A percentile compares a stretch with the other conserved stretches of the same genome.
Conservation (phyloP, 2,797 vertebrate genomes). For the Glossophaga mutica region DNA sequence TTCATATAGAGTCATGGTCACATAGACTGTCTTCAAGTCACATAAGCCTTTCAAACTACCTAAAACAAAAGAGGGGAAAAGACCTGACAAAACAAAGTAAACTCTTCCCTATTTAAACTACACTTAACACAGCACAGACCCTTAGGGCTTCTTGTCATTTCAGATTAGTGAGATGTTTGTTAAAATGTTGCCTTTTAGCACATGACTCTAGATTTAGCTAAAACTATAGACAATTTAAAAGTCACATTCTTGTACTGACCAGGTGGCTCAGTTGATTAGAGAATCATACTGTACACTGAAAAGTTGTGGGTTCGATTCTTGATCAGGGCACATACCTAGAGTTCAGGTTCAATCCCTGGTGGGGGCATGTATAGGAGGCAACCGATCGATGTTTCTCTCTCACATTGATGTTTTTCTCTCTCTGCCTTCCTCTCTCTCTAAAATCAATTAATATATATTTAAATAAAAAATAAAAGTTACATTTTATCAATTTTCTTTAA, state of each 20-base stretch:
- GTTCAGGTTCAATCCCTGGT: neutral
- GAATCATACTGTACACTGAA: neutral
- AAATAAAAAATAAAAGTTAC: neutral
- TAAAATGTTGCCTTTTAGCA: neutral
- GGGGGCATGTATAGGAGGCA: no score
- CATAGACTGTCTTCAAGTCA: neutral
- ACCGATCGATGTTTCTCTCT: neutral
- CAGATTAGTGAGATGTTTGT: neutral
- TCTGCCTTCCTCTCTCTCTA: neutral
- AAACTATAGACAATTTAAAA: neutral
- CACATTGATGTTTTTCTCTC: neutral
- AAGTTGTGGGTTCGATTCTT: neutral
- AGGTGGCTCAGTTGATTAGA: neutral
- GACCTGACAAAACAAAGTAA: neutral
- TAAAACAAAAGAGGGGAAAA: neutral
- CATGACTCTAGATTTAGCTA: neutral
- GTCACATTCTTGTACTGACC: neutral
- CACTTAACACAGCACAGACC: neutral
- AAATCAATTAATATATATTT: neutral
- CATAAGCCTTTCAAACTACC: neutral
- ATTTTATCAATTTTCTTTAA: neutral
- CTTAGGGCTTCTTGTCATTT: neutral
- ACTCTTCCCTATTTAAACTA: neutral
- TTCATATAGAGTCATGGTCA: neutral
- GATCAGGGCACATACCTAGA: neutral